Conservation (phyloP, 1,140 invertebrate species). For the Drosophila rhopaloa region DNA sequence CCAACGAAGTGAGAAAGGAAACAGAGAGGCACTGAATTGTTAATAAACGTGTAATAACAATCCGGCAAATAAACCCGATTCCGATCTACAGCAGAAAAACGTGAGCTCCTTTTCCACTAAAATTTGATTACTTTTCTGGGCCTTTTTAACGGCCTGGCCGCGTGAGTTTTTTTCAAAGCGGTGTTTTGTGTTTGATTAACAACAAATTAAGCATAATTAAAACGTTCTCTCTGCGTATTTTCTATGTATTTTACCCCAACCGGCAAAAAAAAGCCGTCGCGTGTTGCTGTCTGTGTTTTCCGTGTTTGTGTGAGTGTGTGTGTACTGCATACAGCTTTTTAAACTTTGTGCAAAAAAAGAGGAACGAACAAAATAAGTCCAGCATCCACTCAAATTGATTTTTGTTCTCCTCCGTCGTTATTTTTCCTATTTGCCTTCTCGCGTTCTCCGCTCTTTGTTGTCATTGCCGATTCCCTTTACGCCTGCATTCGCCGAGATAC, state of each 20-base stretch:
- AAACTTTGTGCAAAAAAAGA: constrained; percentile 45
- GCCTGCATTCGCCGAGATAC: constrained; percentile 63
- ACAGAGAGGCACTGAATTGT: constrained; percentile 29
- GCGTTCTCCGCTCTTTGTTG: constrained; percentile 74
- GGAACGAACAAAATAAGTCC: constrained; percentile 36
- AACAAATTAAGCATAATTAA: constrained; percentile 79
- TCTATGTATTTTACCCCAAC: constrained; percentile 50
- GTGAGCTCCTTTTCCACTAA: constrained; percentile 54
- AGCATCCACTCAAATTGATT: constrained; percentile 68
- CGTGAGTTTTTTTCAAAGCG: not conserved
- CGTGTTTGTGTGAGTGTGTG: constrained; percentile 30
- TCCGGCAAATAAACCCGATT: constrained; percentile 52
- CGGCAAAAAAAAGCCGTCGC: constrained; percentile 76
- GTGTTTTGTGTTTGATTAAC: constrained; percentile 67
- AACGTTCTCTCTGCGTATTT: constrained; percentile 45
- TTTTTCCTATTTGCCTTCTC: constrained; percentile 76
- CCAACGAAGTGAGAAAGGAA: constrained; percentile 25
- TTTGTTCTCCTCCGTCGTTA: constrained; percentile 66
- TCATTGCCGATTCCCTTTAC: constrained; percentile 71
- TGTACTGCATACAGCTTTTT: constrained; percentile 71
- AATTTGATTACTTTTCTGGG: constrained; percentile 31
- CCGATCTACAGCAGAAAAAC: constrained; percentile 54
- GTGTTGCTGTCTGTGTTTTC: constrained; percentile 62
- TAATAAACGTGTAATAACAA: constrained; percentile 35
- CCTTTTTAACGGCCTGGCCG: constrained; percentile 13